Evolutionary conservation across 2,113 vertebrate genomes (phyloP), one percentile per base, ranked within the genome.

Genomic region (Capreolus pygargus): DNA sequence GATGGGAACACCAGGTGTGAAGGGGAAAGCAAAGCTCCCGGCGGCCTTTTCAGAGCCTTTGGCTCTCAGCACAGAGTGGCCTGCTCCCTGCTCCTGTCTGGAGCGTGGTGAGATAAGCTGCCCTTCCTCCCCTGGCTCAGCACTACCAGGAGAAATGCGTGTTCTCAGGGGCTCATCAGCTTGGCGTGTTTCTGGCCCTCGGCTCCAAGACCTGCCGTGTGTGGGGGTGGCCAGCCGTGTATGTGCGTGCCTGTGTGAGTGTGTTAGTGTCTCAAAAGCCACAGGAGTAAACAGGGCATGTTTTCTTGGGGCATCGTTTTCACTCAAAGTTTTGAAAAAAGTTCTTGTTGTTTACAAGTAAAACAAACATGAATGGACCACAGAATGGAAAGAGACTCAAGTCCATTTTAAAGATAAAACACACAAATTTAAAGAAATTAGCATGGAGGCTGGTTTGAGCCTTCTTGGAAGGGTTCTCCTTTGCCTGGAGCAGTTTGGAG

Each of bases 291-390:
- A 88, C 85, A 92, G 54, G 57, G 19, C 52, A 50, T 89, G 57
- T 47, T 93, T 97, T 81, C 89, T 45, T 89, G 25, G 60, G 64
- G 58, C 64, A 85, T 58, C 33, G 3, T 96, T 97, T 93, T 96
- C 33, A 64, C n/a, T 92, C 27, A 83, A 36, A 89, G 67, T 88
- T 97, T 95, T 96, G 58, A 21, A 90, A 91, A 86, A 90, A 39
- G 52, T 39, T 61, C 86, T 95, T 90, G 9, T 84, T 94, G 78
- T 98, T 95, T 97, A 76, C 94, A 85, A 96, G 85, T 58, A 81
- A 85, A 91, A 64, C 85, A 97, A 96, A 95, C 87, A 74, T 0
- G 57, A 55, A 23, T 91, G 54, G 15, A 78, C 83, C 84, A 27
- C 55, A 30, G 76, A 58, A 50, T 27, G 28, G 79, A 94, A 43